Percentiles rank a stretch among this genome's conserved stretches.
phyloP scores from a whole-genome alignment of 2,113 vertebrate genomes.

The Nibea albiflora region DNA sequence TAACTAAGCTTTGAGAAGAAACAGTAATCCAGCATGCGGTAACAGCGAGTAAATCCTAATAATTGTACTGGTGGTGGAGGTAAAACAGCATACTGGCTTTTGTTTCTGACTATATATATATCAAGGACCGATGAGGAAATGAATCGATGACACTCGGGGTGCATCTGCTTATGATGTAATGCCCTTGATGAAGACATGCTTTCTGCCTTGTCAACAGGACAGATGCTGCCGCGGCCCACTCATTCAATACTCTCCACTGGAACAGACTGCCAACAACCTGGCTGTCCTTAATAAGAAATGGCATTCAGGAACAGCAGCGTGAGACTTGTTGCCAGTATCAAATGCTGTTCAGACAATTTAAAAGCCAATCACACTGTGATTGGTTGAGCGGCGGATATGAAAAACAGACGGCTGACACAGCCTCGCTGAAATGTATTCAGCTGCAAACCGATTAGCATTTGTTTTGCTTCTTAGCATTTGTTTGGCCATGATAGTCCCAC shows the following conservation, averaged over 20 bases:
- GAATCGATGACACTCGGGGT: slow-evolving; percentile 43
- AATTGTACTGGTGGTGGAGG: background rate
- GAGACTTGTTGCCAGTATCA: slow-evolving; percentile 52
- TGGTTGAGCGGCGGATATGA: slow-evolving; percentile 38
- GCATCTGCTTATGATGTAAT: slow-evolving; percentile 63
- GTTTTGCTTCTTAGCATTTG: slow-evolving; percentile 60
- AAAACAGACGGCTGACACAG: slow-evolving; percentile 36
- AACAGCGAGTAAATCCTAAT: background rate
- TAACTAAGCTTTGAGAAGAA: background rate
- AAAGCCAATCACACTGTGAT: slow-evolving; percentile 58
- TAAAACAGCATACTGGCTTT: background rate
- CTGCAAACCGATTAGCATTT: slow-evolving; percentile 63
- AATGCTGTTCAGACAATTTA: slow-evolving; percentile 50
- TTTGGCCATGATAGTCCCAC: slow-evolving; percentile 42
- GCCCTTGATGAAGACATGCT: slow-evolving; percentile 68
- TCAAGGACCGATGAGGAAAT: slow-evolving; percentile 32
- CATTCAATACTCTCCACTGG: slow-evolving; percentile 51
- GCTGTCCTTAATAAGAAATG: slow-evolving; percentile 66
- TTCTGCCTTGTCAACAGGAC: slow-evolving; percentile 67
- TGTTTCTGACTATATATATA: background rate
- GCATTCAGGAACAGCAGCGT: slow-evolving; percentile 46
- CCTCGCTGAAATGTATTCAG: slow-evolving; percentile 45
- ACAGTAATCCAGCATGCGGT: background rate
- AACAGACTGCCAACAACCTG: slow-evolving; percentile 66
- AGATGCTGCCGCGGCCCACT: slow-evolving; percentile 67